These are phyloP conservation scores for Sesia apiformis DNA, from an alignment of 2,888 invertebrate genomes.

Conservation along the genomic window DNA sequence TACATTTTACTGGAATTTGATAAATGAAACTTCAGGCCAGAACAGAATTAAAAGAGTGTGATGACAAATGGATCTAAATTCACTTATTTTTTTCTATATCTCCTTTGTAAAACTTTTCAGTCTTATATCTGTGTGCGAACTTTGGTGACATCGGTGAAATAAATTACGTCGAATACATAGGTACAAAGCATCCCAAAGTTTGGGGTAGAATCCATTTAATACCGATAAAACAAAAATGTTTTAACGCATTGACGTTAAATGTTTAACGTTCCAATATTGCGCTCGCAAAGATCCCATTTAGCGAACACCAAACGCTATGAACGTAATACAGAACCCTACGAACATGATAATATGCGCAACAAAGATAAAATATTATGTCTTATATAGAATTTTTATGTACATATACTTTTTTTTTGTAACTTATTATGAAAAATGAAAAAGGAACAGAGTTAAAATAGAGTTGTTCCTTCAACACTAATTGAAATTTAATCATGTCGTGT, in stretches of 20 bases:
- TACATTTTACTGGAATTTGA: neutral
- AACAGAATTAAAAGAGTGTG: conserved; percentile 4
- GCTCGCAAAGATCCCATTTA: neutral
- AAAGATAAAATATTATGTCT: too few relatives aligned
- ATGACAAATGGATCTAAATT: conserved; percentile 9
- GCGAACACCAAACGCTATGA: neutral
- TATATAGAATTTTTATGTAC: too few relatives aligned
- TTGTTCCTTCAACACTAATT: too few relatives aligned
- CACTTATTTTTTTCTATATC: conserved; percentile 1
- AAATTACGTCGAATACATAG: neutral
- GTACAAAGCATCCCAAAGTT: neutral
- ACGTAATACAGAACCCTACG: neutral
- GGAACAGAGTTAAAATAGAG: too few relatives aligned
- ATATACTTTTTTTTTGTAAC: too few relatives aligned
- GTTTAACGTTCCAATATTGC: neutral
- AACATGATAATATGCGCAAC: too few relatives aligned
- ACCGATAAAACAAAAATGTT: neutral
- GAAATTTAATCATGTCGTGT: too few relatives aligned
- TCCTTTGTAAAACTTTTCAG: conserved; percentile 6
- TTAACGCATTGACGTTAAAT: neutral
- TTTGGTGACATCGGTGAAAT: neutral
- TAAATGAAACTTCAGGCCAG: neutral
- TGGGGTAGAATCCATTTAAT: neutral
- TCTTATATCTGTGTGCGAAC: conserved; percentile 3
- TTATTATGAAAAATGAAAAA: too few relatives aligned